A percentile compares a stretch with the other conserved stretches of the same genome.
phyloP scores from a whole-genome alignment of 2,888 invertebrate species.

The Melanotus villosus region DNA sequence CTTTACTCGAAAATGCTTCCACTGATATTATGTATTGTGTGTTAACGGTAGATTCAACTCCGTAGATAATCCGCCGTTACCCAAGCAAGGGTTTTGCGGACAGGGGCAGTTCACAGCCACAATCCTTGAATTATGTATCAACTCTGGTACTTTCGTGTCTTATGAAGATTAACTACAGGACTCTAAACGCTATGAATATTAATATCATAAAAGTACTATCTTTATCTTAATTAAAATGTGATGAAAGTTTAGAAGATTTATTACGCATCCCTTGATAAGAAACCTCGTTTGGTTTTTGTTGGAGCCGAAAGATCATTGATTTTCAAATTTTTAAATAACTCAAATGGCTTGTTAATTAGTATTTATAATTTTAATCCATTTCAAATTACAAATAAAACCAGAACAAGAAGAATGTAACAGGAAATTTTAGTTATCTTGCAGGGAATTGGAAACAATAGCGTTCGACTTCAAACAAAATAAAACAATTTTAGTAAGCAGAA shows the following conservation, averaged over 20 bases:
- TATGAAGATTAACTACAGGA: slow-evolving; percentile 4
- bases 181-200: slow-evolving; percentile 8
- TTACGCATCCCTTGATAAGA: background rate
- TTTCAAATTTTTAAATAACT: too few relatives aligned
- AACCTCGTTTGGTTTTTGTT: background rate
- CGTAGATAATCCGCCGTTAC: slow-evolving; percentile 1
- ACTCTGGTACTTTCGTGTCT: background rate
- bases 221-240: slow-evolving; percentile 1
- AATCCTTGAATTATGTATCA: slow-evolving; percentile 16
- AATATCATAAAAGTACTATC: background rate
- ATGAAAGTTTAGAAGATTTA: slow-evolving; percentile 5
- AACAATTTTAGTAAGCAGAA: background rate
- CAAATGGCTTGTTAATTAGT: too few relatives aligned
- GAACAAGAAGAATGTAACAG: too few relatives aligned
- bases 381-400: too few relatives aligned
- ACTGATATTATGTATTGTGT: background rate
- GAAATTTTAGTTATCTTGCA: too few relatives aligned
- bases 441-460: too few relatives aligned
- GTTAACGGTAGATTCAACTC: background rate
- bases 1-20: slow-evolving; percentile 1
- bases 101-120: background rate
- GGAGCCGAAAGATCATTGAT: background rate
- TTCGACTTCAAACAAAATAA: background rate
- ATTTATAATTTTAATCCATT: too few relatives aligned
- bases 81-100: background rate